A percentile compares a stretch with the other conserved stretches of the same genome.
phyloP scores from a whole-genome alignment of 2,888 invertebrate species.

The Brachyptera putata region DNA sequence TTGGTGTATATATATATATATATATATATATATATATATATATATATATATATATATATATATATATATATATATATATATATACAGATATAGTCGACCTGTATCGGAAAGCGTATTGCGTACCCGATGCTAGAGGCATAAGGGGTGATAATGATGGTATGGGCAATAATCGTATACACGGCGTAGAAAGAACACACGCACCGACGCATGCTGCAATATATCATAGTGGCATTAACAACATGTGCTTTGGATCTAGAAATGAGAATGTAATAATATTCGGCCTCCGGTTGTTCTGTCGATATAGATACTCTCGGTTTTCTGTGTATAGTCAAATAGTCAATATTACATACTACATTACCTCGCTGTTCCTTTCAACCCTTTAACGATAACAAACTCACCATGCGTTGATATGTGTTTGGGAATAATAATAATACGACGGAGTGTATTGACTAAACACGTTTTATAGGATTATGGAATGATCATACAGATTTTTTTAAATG shows the following conservation, averaged over 20 bases:
- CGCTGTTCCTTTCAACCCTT: not conserved
- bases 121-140: no score
- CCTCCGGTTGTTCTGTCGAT: not conserved
- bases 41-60: no score
- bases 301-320: no score
- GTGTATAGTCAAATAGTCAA: constrained; percentile 16
- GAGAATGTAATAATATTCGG: constrained; percentile 4
- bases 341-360: constrained; percentile 12
- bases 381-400: not conserved
- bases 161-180: not conserved
- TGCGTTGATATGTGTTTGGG: constrained; percentile 1
- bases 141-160: not conserved
- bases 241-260: not conserved
- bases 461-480: no score
- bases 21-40: no score
- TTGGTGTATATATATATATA: not conserved
- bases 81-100: no score
- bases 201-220: not conserved
- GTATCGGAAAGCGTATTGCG: no score
- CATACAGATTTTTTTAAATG: not conserved
- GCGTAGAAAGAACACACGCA: not conserved
- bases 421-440: not conserved
- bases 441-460: constrained; percentile 5
- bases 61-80: no score
- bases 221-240: not conserved